A percentile compares a stretch with the other conserved stretches of the same genome.
These are phyloP conservation scores for Idaea straminata DNA, from an alignment of 2,888 invertebrate genomes.

Conservation along the genomic window DNA sequence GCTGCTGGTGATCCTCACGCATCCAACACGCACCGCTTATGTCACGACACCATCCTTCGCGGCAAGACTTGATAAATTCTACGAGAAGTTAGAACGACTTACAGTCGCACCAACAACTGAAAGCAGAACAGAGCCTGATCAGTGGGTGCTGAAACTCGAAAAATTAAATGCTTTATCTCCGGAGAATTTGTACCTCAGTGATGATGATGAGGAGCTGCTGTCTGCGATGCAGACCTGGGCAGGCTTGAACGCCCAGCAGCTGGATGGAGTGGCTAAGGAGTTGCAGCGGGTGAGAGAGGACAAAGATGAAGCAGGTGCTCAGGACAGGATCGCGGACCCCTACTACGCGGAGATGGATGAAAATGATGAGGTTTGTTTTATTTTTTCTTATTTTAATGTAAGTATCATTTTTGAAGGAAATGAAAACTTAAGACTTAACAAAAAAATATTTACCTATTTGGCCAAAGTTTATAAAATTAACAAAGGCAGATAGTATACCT, in stretches of 20 bases:
- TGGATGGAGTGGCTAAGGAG: constrained; percentile 57
- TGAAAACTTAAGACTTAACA: too few species aligned
- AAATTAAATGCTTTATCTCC: constrained; percentile 52
- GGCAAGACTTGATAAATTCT: constrained; percentile 53
- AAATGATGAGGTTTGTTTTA: constrained; percentile 62
- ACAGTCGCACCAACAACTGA: constrained; percentile 38
- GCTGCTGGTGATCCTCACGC: constrained; percentile 48
- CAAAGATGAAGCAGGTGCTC: constrained; percentile 34
- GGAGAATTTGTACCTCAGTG: constrained; percentile 42
- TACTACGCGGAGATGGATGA: constrained; percentile 57
- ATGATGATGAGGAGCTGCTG: constrained; percentile 63
- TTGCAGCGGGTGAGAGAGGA: constrained; percentile 51
- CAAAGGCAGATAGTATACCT: too few species aligned
- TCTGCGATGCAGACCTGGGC: constrained; percentile 62
- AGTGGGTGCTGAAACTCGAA: constrained; percentile 58
- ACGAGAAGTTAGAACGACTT: constrained; percentile 60
- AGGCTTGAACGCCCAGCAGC: constrained; percentile 52
- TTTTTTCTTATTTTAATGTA: neutral
- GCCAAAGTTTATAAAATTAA: too few species aligned
- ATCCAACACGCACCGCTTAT: constrained; percentile 51
- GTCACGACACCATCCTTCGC: constrained; percentile 59
- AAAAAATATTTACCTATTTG: neutral
- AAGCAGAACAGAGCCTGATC: constrained; percentile 36
- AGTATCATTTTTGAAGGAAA: neutral
- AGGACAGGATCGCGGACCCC: constrained; percentile 42